Base-by-base conservation (phyloP, 2,888 invertebrate genomes). In the Tortrix viridana region DNA sequence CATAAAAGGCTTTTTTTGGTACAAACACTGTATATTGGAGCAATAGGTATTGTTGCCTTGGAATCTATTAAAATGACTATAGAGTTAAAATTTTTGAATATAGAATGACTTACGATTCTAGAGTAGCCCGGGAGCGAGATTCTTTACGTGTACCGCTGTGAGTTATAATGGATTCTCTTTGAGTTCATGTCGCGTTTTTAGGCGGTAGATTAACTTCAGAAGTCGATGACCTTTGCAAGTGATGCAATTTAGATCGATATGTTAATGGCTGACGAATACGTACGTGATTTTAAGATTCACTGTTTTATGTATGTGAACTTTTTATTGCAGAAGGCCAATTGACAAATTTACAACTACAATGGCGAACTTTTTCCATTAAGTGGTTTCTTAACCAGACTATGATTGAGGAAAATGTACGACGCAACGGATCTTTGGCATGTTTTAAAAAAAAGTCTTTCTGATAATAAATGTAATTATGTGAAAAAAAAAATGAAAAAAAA, bases 31-130 rank as follows among this genome's bases (percentile, higher is more conserved):
- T 69, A 69, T 75, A 69, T 72, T 71, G 72, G 69, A 79, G 85
- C 85, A 85, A 84, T 72, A 75, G 72, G 76, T 75, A 80, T 81
- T 86, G 84, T 84, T 76, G 74, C 70, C 75, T 77, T 76, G 79
- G 82, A 83, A 82, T 84, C 86, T 84, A 81, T 82, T 81, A 82
- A 80, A 74, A 69, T 69, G 67, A 72, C 75, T 77, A 74, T 75
- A 68, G 74, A 68, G 70, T 73, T 68, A 72, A 74, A 74, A 78
- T 76, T 71, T 67, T 71, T 73, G 77, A 77, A 79, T 80, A 68
- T 72, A 74, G 76, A 77, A 79, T 80, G 77, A 79, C 75, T 73
- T 68, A 74, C 74, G 74, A 73, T 76, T 80, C 79, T 73, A 54
- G 65, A 54, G 57, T 69, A 68, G 72, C 70, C 73, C 76, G 72